These are phyloP conservation scores for Pipistrellus kuhlii DNA, from an alignment of 2,797 vertebrate genomes.

Conservation along the genomic window DNA sequence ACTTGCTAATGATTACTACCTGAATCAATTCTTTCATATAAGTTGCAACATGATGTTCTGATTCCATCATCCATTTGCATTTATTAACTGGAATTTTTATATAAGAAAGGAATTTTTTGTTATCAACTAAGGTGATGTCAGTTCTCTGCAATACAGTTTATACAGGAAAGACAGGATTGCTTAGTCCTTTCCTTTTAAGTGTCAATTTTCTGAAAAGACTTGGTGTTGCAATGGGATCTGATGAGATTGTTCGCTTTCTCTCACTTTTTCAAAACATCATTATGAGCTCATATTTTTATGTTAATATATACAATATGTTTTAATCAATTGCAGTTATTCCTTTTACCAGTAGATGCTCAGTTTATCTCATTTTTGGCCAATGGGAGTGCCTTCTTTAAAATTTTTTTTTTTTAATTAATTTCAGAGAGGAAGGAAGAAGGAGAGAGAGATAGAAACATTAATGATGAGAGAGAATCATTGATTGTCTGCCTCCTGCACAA, in stretches of 20 bases:
- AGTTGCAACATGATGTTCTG: neutral
- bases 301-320: neutral
- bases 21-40: neutral
- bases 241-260: neutral
- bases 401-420: too few relatives aligned
- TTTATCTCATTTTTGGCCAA: neutral
- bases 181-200: neutral
- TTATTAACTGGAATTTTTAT: neutral
- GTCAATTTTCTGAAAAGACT: neutral
- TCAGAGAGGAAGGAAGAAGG: too few relatives aligned
- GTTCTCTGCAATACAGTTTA: neutral
- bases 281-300: conserved; percentile 17
- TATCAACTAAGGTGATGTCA: neutral
- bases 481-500: too few relatives aligned
- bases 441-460: too few relatives aligned
- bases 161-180: neutral
- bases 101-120: neutral
- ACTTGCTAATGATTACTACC: neutral
- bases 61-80: neutral
- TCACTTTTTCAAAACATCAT: neutral
- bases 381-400: neutral
- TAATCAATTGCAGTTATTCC: neutral
- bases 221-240: neutral
- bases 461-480: too few relatives aligned
- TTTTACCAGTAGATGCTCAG: neutral